Conservation (phyloP, 2,797 vertebrate genomes). For the Phoxinus dragarum region DNA sequence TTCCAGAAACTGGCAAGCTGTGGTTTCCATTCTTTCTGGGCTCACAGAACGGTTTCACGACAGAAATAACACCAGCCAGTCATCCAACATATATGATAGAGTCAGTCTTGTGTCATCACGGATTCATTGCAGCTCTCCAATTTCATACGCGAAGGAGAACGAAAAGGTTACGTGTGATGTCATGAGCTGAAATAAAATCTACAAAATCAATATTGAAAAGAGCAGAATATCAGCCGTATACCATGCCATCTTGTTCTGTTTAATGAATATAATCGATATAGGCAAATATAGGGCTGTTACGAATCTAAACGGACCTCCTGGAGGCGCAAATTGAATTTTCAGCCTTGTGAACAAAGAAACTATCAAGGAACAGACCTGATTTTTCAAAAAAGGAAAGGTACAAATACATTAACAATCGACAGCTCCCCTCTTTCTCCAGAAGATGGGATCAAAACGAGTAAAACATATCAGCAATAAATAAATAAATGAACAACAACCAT, state of each 20-base stretch:
- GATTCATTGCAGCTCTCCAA: slow-evolving; percentile 43
- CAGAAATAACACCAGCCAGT: slow-evolving; percentile 52
- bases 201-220: slow-evolving; percentile 60
- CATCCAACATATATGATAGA: slow-evolving; percentile 40
- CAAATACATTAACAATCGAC: slow-evolving; percentile 80
- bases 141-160: slow-evolving; percentile 42
- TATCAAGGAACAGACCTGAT: slow-evolving; percentile 21
- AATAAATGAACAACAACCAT: slow-evolving; percentile 63
- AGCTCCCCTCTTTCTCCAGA: slow-evolving; percentile 75
- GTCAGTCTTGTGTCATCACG: slow-evolving; percentile 28
- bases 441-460: slow-evolving; percentile 55
- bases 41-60: slow-evolving; percentile 24
- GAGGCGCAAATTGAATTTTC: slow-evolving; percentile 46
- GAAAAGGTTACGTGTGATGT: slow-evolving; percentile 59
- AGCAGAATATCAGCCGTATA: slow-evolving; percentile 50
- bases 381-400: slow-evolving; percentile 51
- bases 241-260: slow-evolving; percentile 53
- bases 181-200: slow-evolving; percentile 62
- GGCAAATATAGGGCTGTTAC: slow-evolving; percentile 49
- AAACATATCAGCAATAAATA: slow-evolving; percentile 68
- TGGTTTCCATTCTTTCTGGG: slow-evolving; percentile 71
- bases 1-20: slow-evolving; percentile 82
- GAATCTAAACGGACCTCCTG: slow-evolving; percentile 7
- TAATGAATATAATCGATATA: slow-evolving; percentile 55
- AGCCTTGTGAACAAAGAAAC: slow-evolving; percentile 47